phyloP scores from a whole-genome alignment of 2,113 vertebrate genomes.

The Dicerorhinus sumatrensis region DNA sequence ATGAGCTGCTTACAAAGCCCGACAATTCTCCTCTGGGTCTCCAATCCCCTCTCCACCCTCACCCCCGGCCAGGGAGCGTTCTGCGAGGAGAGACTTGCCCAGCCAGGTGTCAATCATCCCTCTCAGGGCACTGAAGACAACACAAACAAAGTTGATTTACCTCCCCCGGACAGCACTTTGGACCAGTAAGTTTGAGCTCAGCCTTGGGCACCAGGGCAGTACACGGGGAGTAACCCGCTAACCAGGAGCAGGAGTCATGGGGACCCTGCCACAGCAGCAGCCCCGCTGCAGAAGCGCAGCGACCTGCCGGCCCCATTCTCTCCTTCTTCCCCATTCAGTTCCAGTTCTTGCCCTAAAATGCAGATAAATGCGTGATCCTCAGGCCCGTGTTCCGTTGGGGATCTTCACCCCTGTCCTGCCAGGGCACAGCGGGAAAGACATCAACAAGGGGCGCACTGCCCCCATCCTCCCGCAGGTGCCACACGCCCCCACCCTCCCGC shows the following conservation, averaged over 20 bases:
- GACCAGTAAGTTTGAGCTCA: not conserved
- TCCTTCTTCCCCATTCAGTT: not conserved
- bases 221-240: not conserved
- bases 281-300: too few relatives aligned
- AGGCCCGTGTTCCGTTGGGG: too few relatives aligned
- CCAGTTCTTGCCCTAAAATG: not conserved
- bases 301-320: not conserved
- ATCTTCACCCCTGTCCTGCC: not conserved
- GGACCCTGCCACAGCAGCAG: not conserved
- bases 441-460: not conserved
- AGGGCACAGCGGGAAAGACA: not conserved
- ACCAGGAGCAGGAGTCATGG: not conserved
- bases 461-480: not conserved
- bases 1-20: not conserved
- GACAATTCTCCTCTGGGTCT: not conserved
- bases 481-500: not conserved
- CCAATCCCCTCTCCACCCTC: not conserved
- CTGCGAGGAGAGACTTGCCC: not conserved
- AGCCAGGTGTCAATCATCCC: not conserved
- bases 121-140: not conserved
- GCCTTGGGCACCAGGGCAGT: not conserved
- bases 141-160: constrained; percentile 65
- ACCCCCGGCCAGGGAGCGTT: not conserved
- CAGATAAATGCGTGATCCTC: not conserved
- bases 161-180: not conserved